A percentile compares a stretch with the other conserved stretches of the same genome.
phyloP scores from a whole-genome alignment of 2,888 invertebrate genomes.

The Habrosyne pyritoides region DNA sequence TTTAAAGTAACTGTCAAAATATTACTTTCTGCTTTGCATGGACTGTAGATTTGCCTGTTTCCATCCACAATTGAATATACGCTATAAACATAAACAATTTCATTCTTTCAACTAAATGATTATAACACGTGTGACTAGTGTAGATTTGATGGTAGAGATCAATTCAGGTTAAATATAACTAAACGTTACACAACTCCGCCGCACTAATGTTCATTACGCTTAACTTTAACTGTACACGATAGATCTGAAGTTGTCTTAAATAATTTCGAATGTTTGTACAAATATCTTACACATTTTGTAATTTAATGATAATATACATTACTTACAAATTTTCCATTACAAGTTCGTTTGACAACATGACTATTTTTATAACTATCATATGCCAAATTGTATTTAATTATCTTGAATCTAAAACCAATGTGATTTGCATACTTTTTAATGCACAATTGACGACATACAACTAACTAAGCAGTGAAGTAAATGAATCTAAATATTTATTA shows the following conservation, averaged over 20 bases:
- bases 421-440: neutral
- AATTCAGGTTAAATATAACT: conserved; percentile 31
- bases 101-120: conserved; percentile 54
- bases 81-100: conserved; percentile 50
- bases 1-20: neutral
- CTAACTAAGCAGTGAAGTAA: neutral
- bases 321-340: neutral
- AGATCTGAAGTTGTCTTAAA: conserved; percentile 30
- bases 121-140: conserved; percentile 76
- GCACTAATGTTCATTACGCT: conserved; percentile 20
- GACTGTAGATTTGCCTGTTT: conserved; percentile 16
- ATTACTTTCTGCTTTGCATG: neutral
- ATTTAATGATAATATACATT: neutral
- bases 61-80: conserved; percentile 39
- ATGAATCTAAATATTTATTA: neutral
- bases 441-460: neutral
- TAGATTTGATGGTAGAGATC: conserved; percentile 75
- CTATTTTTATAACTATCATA: neutral
- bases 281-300: conserved; percentile 1
- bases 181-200: conserved; percentile 17
- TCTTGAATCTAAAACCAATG: neutral
- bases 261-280: conserved; percentile 15
- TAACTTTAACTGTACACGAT: conserved; percentile 34
- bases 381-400: neutral
- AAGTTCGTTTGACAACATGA: neutral